Percentiles rank a stretch among this genome's conserved stretches.
Conservation (phyloP, 1,140 invertebrate species). For the Mercenaria mercenaria region DNA sequence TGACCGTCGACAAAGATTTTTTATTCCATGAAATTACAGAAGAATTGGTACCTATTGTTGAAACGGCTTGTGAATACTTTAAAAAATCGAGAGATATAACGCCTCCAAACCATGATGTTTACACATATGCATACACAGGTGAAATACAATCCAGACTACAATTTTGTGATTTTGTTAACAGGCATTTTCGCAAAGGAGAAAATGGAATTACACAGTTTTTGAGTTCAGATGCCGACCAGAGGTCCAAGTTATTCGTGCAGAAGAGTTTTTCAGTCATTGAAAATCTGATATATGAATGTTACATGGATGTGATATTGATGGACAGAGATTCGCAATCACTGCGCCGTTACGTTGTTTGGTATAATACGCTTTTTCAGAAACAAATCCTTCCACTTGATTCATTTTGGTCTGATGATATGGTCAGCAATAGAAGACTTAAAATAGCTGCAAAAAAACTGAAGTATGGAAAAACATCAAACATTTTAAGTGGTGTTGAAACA, state of each 20-base stretch:
- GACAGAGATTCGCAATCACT: slow-evolving; percentile 40
- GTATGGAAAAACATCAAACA: slow-evolving; percentile 21
- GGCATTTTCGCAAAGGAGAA: slow-evolving; percentile 1
- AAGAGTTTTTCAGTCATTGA: slow-evolving; percentile 61
- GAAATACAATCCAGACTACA: slow-evolving; percentile 67
- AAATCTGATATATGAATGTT: slow-evolving; percentile 66
- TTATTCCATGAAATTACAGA: slow-evolving; percentile 37
- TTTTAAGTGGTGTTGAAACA: slow-evolving; percentile 55
- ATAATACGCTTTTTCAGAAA: slow-evolving; percentile 58
- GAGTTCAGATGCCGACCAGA: neutral
- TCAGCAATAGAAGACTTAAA: slow-evolving; percentile 45
- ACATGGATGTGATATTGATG: slow-evolving; percentile 33
- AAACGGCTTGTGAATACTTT: slow-evolving; percentile 65
- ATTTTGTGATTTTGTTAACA: slow-evolving; percentile 68
- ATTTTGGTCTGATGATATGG: slow-evolving; percentile 22
- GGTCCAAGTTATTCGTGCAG: slow-evolving; percentile 47
- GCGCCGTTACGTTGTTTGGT: slow-evolving; percentile 47
- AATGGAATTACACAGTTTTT: slow-evolving; percentile 44
- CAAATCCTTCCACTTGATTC: slow-evolving; percentile 24
- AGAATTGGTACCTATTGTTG: slow-evolving; percentile 45
- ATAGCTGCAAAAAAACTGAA: slow-evolving; percentile 66
- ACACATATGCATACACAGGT: slow-evolving; percentile 62
- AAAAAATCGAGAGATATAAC: slow-evolving; percentile 58
- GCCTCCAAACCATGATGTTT: slow-evolving; percentile 65
- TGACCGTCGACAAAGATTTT: neutral